Evolutionary conservation across 2,888 invertebrate species (phyloP).

Genomic region (Nemurella pictetii): DNA sequence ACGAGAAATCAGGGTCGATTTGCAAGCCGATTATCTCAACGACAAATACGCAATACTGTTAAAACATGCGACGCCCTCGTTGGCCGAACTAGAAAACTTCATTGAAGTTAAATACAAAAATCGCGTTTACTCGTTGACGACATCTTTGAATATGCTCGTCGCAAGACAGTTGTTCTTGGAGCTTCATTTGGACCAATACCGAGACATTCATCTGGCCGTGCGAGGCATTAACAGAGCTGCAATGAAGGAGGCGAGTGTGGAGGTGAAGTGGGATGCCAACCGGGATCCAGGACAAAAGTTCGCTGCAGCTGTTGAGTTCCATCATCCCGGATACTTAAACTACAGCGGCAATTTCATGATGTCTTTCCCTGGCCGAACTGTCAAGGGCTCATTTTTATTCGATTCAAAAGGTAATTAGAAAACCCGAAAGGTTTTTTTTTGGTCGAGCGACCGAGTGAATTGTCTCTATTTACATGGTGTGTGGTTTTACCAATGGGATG

Average conservation of each 20-base stretch:
- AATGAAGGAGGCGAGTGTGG: slow-evolving; percentile 69
- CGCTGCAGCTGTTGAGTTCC: slow-evolving; percentile 63
- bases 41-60: slow-evolving; percentile 68
- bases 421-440: no score
- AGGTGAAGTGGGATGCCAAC: slow-evolving; percentile 85
- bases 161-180: slow-evolving; percentile 69
- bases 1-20: slow-evolving; percentile 66
- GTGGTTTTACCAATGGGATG: no score
- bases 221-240: slow-evolving; percentile 62
- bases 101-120: slow-evolving; percentile 68
- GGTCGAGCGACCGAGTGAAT: no score
- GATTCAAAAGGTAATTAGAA: slow-evolving; percentile 59
- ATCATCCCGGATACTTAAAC: slow-evolving; percentile 62
- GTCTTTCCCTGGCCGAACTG: slow-evolving; percentile 75
- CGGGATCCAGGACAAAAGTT: slow-evolving; percentile 77
- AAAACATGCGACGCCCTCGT: slow-evolving; percentile 63
- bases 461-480: no score
- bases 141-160: slow-evolving; percentile 66
- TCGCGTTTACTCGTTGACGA: slow-evolving; percentile 68
- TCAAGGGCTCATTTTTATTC: slow-evolving; percentile 69
- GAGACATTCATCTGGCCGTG: slow-evolving; percentile 72
- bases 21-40: slow-evolving; percentile 64
- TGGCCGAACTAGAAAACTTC: slow-evolving; percentile 64
- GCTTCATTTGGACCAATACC: slow-evolving; percentile 76
- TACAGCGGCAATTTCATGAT: slow-evolving; percentile 66